These are phyloP conservation scores for Hippopotamus amphibius DNA, from an alignment of 2,113 vertebrate genomes.

Conservation along the genomic window DNA sequence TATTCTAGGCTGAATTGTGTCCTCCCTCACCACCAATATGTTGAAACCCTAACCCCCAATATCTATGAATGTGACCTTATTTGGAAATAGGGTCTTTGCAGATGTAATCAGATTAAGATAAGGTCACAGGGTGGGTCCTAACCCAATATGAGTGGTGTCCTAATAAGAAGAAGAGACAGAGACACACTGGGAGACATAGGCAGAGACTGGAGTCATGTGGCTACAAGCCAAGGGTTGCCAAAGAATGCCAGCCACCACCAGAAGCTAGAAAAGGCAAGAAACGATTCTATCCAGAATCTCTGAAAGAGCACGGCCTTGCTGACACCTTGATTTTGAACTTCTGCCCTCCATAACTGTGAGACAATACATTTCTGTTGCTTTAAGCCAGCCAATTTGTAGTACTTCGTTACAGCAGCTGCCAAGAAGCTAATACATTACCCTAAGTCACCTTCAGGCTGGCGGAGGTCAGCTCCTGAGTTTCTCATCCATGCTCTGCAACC, in stretches of 20 bases:
- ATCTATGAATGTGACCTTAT: background rate
- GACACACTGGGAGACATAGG: background rate
- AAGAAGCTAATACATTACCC: background rate
- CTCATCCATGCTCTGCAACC: background rate
- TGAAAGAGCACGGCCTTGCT: background rate
- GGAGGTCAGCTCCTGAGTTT: background rate
- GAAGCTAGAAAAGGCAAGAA: background rate
- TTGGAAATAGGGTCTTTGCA: background rate
- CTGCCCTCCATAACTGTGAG: background rate
- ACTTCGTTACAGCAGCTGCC: background rate
- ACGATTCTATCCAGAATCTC: background rate
- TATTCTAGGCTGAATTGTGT: background rate
- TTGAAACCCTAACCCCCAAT: background rate
- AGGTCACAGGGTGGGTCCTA: background rate
- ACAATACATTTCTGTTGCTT: background rate
- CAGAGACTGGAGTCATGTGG: background rate
- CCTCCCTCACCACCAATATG: background rate
- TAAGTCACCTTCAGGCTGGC: background rate
- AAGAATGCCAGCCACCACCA: background rate
- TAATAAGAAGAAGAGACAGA: background rate
- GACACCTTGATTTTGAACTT: background rate
- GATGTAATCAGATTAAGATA: background rate
- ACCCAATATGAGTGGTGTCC: background rate
- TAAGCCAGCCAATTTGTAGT: background rate
- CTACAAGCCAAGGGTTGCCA: background rate